These are phyloP conservation scores for Lepetodrilus schrolli DNA, from an alignment of 2,888 invertebrate genomes.

Conservation along the genomic window DNA sequence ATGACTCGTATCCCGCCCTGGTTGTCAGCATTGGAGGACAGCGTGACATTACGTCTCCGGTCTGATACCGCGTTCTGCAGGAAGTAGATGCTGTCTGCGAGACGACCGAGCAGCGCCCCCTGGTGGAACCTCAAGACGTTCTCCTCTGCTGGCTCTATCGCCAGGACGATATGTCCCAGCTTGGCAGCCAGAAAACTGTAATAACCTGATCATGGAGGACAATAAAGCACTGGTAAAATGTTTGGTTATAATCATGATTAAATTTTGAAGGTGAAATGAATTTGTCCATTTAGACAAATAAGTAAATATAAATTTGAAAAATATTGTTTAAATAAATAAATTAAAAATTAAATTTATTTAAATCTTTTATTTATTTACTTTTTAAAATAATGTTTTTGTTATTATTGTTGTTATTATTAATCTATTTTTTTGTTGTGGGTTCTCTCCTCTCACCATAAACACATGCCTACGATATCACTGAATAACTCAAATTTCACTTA, in stretches of 20 bases:
- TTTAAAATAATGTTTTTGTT: background rate
- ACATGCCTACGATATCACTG: no score
- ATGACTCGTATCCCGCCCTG: constrained; percentile 61
- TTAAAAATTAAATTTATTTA: no score
- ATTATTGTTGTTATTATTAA: background rate
- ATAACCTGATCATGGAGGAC: constrained; percentile 50
- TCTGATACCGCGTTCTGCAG: constrained; percentile 59
- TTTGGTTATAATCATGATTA: no score
- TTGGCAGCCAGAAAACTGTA: constrained; percentile 67
- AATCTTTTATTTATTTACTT: background rate
- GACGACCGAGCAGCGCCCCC: constrained; percentile 44
- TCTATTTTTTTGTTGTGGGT: background rate
- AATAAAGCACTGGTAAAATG: no score
- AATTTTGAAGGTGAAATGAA: background rate
- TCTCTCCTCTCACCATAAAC: no score
- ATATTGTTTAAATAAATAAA: no score
- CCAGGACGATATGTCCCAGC: constrained; percentile 64
- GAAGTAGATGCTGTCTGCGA: constrained; percentile 49
- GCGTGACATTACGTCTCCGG: constrained; percentile 45
- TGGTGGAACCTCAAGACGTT: constrained; percentile 51
- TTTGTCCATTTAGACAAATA: no score
- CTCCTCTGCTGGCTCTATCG: constrained; percentile 67
- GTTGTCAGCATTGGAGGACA: constrained; percentile 54
- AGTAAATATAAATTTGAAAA: no score
- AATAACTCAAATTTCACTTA: no score